These are phyloP conservation scores for Ferrisia virgata DNA, from an alignment of 2,888 invertebrate genomes.

Conservation along the genomic window DNA sequence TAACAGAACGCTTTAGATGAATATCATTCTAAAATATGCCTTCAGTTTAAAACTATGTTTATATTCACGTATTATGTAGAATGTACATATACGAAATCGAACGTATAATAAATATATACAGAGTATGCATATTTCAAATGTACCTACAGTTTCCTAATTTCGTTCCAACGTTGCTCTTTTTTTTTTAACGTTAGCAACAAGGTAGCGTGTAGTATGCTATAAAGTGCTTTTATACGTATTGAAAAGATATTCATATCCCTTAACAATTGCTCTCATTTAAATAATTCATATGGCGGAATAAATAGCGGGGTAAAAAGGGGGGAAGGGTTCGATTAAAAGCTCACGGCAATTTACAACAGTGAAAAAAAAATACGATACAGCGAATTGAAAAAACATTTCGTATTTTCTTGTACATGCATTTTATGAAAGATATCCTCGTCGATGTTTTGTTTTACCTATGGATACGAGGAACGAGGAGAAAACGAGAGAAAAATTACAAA, in stretches of 20 bases:
- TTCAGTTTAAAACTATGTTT: not conserved
- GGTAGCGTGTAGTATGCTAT: not conserved
- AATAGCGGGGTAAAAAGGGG: not conserved
- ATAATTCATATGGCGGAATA: not conserved
- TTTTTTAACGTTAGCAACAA: not conserved
- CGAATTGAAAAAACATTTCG: not conserved
- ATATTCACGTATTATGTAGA: too few species aligned
- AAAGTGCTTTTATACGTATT: not conserved
- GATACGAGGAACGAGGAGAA: too few species aligned
- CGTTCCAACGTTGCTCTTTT: not conserved
- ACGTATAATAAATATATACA: not conserved
- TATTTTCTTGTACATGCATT: not conserved
- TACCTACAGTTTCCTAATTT: conserved; percentile 6
- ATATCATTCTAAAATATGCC: not conserved
- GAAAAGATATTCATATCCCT: not conserved
- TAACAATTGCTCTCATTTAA: conserved; percentile 5
- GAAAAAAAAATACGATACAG: not conserved
- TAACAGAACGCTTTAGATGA: too few species aligned
- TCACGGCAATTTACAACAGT: not conserved
- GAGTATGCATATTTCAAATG: not conserved
- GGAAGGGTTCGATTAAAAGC: not conserved
- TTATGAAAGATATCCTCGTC: conserved; percentile 1
- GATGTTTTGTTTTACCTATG: not conserved
- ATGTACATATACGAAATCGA: not conserved
- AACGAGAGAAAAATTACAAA: not conserved